Evolutionary conservation across 2,797 vertebrate species (phyloP).

Genomic region (Enoplosus armatus): DNA sequence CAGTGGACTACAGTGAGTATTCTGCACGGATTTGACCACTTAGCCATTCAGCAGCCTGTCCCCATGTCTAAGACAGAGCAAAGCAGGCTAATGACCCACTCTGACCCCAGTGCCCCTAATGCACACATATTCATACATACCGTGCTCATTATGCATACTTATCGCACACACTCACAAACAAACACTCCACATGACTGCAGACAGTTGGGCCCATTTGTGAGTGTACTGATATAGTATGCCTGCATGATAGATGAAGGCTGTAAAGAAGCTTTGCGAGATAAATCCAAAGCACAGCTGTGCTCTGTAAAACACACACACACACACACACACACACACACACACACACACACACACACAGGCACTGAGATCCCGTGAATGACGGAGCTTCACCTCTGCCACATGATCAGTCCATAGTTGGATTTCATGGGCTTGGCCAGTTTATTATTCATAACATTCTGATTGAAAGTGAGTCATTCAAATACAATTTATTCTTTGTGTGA

Average conservation of each 20-base stretch:
- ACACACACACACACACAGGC: slow-evolving; percentile 25
- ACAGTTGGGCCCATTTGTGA: slow-evolving; percentile 45
- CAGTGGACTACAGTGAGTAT: background rate
- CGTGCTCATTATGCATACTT: slow-evolving; percentile 40
- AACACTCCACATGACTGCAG: background rate
- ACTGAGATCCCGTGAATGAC: slow-evolving; percentile 22
- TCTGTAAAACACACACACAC: slow-evolving; percentile 56
- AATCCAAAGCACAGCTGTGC: slow-evolving; percentile 85
- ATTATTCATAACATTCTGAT: slow-evolving; percentile 7
- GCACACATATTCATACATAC: slow-evolving; percentile 51
- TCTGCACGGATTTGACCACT: slow-evolving; percentile 40
- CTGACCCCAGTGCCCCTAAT: slow-evolving; percentile 45
- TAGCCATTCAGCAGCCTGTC: slow-evolving; percentile 14
- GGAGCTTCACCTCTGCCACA: slow-evolving; percentile 48
- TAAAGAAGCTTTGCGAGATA: slow-evolving; percentile 82
- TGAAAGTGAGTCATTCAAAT: slow-evolving; percentile 19
- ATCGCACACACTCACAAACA: slow-evolving; percentile 24
- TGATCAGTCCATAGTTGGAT: slow-evolving; percentile 57
- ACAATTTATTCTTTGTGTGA: background rate
- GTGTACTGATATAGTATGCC: slow-evolving; percentile 50
- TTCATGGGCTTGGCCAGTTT: slow-evolving; percentile 39
- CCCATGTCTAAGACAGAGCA: slow-evolving; percentile 26
- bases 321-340: slow-evolving; percentile 29
- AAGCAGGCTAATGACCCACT: slow-evolving; percentile 63
- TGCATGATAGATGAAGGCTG: slow-evolving; percentile 73